phyloP scores from a whole-genome alignment of 2,797 vertebrate species.

The Anguilla pacifica region DNA sequence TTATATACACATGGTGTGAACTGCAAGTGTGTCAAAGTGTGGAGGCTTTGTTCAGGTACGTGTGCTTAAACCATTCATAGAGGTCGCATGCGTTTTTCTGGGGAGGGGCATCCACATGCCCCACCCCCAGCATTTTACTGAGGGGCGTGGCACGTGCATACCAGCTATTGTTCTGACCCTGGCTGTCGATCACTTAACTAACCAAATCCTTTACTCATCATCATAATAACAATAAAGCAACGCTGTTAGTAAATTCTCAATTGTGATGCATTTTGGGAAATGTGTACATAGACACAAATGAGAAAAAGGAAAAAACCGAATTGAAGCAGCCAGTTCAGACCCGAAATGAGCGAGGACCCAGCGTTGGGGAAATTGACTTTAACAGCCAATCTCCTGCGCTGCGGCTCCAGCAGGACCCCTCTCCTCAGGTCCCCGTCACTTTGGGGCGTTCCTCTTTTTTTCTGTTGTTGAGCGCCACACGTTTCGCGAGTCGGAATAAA shows the following conservation, averaged over 20 bases:
- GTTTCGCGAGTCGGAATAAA: slow-evolving; percentile 26
- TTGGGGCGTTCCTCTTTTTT: neutral
- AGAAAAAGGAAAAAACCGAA: neutral
- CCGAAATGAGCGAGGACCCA: neutral
- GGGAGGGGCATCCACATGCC: neutral
- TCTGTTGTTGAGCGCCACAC: neutral
- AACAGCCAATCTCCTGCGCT: neutral
- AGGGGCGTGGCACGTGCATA: neutral
- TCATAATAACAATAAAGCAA: neutral
- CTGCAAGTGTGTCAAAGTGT: neutral
- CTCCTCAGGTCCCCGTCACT: neutral
- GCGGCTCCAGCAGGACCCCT: neutral
- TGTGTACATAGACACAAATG: neutral
- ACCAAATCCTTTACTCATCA: neutral
- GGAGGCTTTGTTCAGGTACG: neutral
- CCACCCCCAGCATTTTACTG: neutral
- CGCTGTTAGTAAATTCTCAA: neutral
- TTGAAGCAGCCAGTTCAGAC: neutral
- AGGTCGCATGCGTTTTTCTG: neutral
- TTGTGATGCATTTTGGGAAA: neutral
- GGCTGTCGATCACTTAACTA: neutral
- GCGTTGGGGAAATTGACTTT: neutral
- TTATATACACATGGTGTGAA: neutral
- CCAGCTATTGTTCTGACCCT: neutral
- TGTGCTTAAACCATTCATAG: neutral